Conservation (phyloP, 2,113 vertebrate species). For the Herpetotheres cachinnans region DNA sequence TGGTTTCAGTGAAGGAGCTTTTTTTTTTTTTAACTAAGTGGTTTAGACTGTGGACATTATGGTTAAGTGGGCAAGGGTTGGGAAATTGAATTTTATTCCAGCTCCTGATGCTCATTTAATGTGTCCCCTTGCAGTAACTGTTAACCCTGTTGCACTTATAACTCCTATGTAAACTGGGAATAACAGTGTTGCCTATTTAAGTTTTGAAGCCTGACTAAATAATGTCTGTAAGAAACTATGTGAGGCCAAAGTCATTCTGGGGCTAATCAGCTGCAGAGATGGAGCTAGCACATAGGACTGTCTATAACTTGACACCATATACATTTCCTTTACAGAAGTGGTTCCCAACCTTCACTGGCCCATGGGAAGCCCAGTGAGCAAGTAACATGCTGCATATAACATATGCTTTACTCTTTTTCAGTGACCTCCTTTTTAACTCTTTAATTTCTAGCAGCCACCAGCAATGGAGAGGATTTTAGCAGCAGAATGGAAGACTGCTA, state of each 20-base stretch:
- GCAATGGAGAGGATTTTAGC: background rate
- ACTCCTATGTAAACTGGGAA: conserved; percentile 16
- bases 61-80: background rate
- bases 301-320: conserved; percentile 48
- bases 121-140: background rate
- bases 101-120: background rate
- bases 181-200: background rate
- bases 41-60: background rate
- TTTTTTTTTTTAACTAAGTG: background rate
- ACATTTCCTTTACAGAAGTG: conserved; percentile 55
- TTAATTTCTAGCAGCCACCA: background rate
- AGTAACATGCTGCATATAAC: background rate
- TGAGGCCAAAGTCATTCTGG: conserved; percentile 18
- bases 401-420: conserved; percentile 23
- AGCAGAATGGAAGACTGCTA: background rate
- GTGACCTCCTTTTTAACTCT: conserved; percentile 29
- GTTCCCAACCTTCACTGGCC: conserved; percentile 52
- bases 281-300: conserved; percentile 4
- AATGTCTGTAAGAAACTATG: conserved; percentile 7
- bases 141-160: conserved; percentile 1
- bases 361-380: conserved; percentile 39
- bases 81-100: background rate
- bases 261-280: conserved; percentile 51
- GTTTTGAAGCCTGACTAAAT: conserved; percentile 19
- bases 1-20: background rate